These are phyloP conservation scores for Cataglyphis cursor DNA, from an alignment of 2,888 invertebrate species.

Conservation along the genomic window DNA sequence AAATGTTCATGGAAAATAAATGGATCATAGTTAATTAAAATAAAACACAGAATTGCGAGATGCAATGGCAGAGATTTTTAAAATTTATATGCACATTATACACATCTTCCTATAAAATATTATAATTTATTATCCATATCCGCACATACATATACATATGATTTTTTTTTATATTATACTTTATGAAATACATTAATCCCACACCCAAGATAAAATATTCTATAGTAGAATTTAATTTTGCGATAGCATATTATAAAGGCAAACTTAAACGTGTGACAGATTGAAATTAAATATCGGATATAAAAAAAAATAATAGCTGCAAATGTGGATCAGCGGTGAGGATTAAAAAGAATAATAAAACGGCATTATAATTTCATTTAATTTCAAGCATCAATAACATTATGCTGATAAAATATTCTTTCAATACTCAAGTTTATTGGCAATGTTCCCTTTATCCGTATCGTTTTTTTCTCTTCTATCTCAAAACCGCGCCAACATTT, in stretches of 20 bases:
- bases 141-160: background rate
- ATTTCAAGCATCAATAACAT: slow-evolving; percentile 25
- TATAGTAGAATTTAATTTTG: slow-evolving; percentile 22
- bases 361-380: slow-evolving; percentile 36
- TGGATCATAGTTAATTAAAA: background rate
- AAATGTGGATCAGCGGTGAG: background rate
- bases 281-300: slow-evolving; percentile 39
- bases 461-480: background rate
- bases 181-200: slow-evolving; percentile 19
- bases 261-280: slow-evolving; percentile 3
- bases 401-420: slow-evolving; percentile 37
- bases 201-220: slow-evolving; percentile 30
- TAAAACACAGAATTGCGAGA: slow-evolving; percentile 10
- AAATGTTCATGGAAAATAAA: background rate
- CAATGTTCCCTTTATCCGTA: slow-evolving; percentile 21
- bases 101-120: background rate
- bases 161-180: slow-evolving; percentile 19
- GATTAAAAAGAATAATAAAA: slow-evolving; percentile 35
- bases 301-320: slow-evolving; percentile 22
- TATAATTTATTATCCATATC: background rate
- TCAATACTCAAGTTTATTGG: slow-evolving; percentile 24
- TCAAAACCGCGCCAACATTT: slow-evolving; percentile 4
- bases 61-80: background rate
- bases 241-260: background rate
- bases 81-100: background rate